phyloP scores from a whole-genome alignment of 2,797 vertebrate species.

The Amazonetta brasiliensis region DNA sequence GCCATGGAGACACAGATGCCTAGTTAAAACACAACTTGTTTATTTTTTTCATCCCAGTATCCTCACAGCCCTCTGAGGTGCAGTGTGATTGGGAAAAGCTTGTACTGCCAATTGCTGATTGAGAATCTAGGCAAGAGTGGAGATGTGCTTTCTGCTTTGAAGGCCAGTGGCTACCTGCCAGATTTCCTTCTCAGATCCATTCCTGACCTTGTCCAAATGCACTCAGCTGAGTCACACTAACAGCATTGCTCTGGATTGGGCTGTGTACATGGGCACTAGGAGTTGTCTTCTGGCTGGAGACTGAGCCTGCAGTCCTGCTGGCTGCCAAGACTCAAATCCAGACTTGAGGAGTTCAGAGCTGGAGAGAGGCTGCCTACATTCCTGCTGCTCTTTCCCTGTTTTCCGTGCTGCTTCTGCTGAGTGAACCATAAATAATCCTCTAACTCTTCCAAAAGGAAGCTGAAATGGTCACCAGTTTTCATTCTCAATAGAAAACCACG shows the following conservation, averaged over 20 bases:
- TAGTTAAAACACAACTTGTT: background rate
- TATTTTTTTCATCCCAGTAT: background rate
- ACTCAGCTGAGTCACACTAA: accelerated
- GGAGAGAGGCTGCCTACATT: background rate
- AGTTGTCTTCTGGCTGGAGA: background rate
- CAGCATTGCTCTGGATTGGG: background rate
- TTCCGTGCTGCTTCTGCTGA: background rate
- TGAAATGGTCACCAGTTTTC: background rate
- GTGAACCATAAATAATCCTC: background rate
- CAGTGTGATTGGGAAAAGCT: background rate
- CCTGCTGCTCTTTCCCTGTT: background rate
- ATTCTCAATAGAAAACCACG: background rate
- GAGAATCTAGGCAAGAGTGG: background rate
- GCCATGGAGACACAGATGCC: background rate
- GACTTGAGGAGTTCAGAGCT: background rate
- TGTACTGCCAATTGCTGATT: background rate
- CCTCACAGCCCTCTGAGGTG: background rate
- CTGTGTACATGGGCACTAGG: background rate
- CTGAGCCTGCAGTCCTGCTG: background rate
- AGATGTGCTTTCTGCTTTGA: background rate
- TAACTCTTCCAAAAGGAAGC: background rate
- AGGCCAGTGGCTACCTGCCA: background rate
- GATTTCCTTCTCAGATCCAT: background rate
- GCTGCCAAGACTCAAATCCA: background rate
- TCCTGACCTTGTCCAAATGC: background rate